Base-by-base conservation (phyloP, 2,888 invertebrate species). In the Drosophila histrio region DNA sequence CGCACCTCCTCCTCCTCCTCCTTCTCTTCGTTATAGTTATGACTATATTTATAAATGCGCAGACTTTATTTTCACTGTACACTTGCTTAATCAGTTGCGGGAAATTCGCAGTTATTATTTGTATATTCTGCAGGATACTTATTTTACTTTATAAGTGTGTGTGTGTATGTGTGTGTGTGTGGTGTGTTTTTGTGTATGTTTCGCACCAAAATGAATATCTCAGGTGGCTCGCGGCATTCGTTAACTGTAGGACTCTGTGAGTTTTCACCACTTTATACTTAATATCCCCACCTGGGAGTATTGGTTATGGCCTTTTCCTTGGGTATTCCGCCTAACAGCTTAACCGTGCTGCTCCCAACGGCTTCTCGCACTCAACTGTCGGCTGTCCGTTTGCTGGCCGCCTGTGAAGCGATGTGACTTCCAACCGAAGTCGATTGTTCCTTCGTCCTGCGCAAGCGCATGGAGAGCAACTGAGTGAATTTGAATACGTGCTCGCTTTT, bases 311-410 rank as follows among this genome's bases (percentile, higher is more conserved):
- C 53, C 41, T 58, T 50, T 67, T 60, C 28, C 21, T 36, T n/a
- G 34, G 41, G 13, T 56, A 49, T 54, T 56, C 49, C 61, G 72
- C 38, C 72, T 56, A 30, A 53, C 58, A 60, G 67, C 62, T 72
- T 62, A 47, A 62, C 63, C 71, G 82, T 81, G 72, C 82, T 76
- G 71, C 76, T 81, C 72, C 60, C 56, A 59, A 76, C 79, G 79
- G 73, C 59, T 60, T 66, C 76, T 81, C 79, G 81, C 78, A 81
- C 85, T 87, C 76, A 84, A 82, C 87, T 82, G 73, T 59, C 57
- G 47, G 58, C 65, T 60, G 61, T n/a, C 52, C 50, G 28, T 43
- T 58, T 54, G 53, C 63, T 73, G 80, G 30, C 58, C 77, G 60
- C 59, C 54, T 60, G 47, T 41, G 56, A 44, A 36, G 49, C 39